Evolutionary conservation across 2,888 invertebrate genomes (phyloP), one percentile per base, ranked within the genome.

Genomic region (Lagria hirta): DNA sequence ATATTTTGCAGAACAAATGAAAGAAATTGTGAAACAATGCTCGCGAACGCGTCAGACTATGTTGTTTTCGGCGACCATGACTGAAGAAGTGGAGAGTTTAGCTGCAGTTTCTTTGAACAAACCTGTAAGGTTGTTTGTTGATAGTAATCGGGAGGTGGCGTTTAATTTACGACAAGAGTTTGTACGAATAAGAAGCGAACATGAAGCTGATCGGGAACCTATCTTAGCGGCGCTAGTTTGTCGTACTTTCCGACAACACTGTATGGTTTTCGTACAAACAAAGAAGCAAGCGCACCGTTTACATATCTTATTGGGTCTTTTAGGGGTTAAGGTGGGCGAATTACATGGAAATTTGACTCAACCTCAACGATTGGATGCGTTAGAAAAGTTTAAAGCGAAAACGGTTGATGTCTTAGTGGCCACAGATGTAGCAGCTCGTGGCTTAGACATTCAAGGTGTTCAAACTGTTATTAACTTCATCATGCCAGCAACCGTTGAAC

Each of bases 31-130:
- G 32, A 83, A 85, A 10, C 87, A 94, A 59, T 98, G 98, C 70
- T 82, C 94, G 0, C 80, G 84, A 42, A 91, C 87, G 8, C 79
- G 97, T 5, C 98, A 99, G 73, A 98, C 96, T 0, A 89, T 99
- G 82, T 74, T 99, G 43, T 98, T 98, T 75, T 98, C 98, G 0
- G 99, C 99, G 18, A 99, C 99, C 7, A 98, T 99, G 97, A 95
- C 95, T n/a, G 97, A 97, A 37, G 85, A 91, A 71, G 97, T 97
- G 0, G 87, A 93, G 70, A 95, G 95, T 71, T 74, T 99, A 38
- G 96, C 94, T 0, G 84, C 93, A 0, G 90, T 99, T 1, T 96
- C 97, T 0, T 75, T 99, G 14, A 83, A 86, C 50, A 90, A 91
- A 59, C 98, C 99, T 0, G 88, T 97, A 15, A 89, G 89, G 67